Evolutionary conservation across 2,888 invertebrate genomes (phyloP).

Genomic region (Drosophila neotestacea): DNA sequence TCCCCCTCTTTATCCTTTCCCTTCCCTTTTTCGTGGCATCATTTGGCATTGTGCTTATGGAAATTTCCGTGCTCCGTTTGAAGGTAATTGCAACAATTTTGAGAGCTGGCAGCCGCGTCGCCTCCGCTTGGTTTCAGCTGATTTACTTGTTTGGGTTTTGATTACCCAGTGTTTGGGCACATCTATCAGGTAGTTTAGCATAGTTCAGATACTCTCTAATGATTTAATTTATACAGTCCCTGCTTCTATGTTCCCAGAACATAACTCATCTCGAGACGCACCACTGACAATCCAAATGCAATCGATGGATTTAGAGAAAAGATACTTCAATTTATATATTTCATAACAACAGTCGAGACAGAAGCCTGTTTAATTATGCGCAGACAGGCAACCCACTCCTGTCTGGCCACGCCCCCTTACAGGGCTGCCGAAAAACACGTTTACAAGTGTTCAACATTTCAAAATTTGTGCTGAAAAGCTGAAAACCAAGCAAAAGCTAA

Average conservation of each 20-base stretch:
- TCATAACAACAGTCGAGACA: constrained; percentile 20
- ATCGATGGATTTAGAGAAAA: constrained; percentile 13
- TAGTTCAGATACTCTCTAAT: constrained; percentile 50
- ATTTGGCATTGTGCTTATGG: constrained; percentile 76
- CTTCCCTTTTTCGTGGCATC: constrained; percentile 49
- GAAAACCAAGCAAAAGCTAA: constrained; percentile 22
- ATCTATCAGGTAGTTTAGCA: constrained; percentile 6
- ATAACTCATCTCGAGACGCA: background rate
- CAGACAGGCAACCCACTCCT: constrained; percentile 32
- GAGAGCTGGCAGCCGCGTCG: constrained; percentile 21
- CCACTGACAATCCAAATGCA: constrained; percentile 36
- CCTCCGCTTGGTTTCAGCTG: constrained; percentile 46
- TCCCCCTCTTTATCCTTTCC: background rate
- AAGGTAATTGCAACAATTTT: constrained; percentile 79
- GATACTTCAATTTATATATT: constrained; percentile 15
- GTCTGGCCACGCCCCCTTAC: constrained; percentile 3
- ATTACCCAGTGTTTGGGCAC: constrained; percentile 38
- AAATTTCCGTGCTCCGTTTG: constrained; percentile 56
- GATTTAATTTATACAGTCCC: constrained; percentile 54
- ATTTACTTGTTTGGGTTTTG: constrained; percentile 63
- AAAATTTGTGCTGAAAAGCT: constrained; percentile 44
- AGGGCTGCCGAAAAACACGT: constrained; percentile 24
- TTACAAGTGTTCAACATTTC: constrained; percentile 53
- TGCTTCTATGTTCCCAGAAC: background rate
- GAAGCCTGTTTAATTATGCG: constrained; percentile 67